Base-by-base conservation (phyloP, 2,113 vertebrate species). In the Tenebrosternarchus preto region DNA sequence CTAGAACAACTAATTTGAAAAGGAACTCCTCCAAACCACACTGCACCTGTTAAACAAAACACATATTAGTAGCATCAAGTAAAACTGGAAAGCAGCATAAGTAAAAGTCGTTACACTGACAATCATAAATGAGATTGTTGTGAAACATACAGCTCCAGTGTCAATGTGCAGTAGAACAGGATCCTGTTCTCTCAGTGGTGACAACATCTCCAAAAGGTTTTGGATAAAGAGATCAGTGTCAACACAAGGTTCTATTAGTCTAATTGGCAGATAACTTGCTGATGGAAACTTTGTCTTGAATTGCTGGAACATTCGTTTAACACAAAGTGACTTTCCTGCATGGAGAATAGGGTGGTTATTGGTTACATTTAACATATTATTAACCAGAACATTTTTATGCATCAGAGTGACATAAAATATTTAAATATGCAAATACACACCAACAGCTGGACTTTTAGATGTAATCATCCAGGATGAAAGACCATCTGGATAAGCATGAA, bases 281-380 rank as follows among this genome's bases (percentile, higher is more conserved):
- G 22, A 33, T 46, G 83, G 31, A 81, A 73, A 84, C 8, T 17
- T 73, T 75, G 71, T 36, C 69, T 67, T 77, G 53, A 91, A 86
- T 60, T 82, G 83, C 84, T 90, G 85, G 84, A 91, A 89, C 82
- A 93, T 88, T 36, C 89, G 86, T 55, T 88, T 84, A 75, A 93
- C 89, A 39, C 87, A 93, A 19, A 94, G 89, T 0, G 93, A 94
- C 82, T 93, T 94, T 17, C 93, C 93, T 93, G 63, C 71, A 1
- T n/a, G 64, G 5, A 66, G 0, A 68, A 2, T 53, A 55, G 82
- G 43, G 63, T 24, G 27, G 12, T 9, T 12, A 46, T 17, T 63
- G 22, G 20, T 4, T 63, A 53, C 31, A 66, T 11, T 1, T 25
- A 20, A 63, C 17, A 31, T 4, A 29, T 22, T 29, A 33, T 31